Evolutionary conservation across 2,113 vertebrate species (phyloP).

Genomic region (Hippolais icterina): DNA sequence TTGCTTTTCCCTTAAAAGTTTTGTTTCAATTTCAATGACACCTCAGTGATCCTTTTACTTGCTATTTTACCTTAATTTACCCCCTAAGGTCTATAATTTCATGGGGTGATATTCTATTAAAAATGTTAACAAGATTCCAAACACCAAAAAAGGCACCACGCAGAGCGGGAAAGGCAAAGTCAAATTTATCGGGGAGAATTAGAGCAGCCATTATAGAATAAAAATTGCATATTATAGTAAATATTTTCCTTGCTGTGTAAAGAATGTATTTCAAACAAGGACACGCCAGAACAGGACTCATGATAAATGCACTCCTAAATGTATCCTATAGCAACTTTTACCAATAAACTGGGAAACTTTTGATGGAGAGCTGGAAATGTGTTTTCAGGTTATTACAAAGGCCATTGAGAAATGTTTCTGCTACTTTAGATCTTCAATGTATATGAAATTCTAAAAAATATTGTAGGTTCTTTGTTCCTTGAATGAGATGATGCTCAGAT

Average conservation of each 20-base stretch:
- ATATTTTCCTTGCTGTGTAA: neutral
- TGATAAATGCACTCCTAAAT: neutral
- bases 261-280: neutral
- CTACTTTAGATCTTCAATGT: neutral
- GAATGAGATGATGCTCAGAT: neutral
- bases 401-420: neutral
- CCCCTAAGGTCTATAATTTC: neutral
- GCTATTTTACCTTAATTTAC: conserved; percentile 3
- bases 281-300: neutral
- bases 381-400: neutral
- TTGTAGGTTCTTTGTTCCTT: neutral
- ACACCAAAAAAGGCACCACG: neutral
- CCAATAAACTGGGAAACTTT: neutral
- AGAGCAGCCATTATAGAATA: neutral
- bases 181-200: neutral
- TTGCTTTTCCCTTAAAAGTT: neutral
- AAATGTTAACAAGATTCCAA: neutral
- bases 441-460: neutral
- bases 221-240: neutral
- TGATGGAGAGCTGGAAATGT: neutral
- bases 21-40: neutral
- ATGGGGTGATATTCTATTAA: neutral
- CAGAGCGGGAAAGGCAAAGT: neutral
- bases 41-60: neutral
- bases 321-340: neutral